Conservation (phyloP, 2,888 invertebrate genomes). For the Aethes cnicana region DNA sequence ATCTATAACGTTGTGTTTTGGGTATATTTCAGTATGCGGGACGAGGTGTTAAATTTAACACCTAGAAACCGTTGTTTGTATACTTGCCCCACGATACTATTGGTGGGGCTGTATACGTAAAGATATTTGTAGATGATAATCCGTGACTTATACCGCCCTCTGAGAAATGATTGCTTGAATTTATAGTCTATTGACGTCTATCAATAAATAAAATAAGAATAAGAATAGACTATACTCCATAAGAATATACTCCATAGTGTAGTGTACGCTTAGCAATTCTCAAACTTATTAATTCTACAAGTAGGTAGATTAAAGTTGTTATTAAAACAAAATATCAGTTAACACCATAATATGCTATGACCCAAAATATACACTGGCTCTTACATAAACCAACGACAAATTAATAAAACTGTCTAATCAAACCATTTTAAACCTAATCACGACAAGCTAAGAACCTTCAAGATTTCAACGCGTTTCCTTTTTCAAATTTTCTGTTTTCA, state of each 20-base stretch:
- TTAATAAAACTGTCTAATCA: too few relatives aligned
- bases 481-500: conserved; percentile 17
- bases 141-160: conserved; percentile 1
- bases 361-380: too few relatives aligned
- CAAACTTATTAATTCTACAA: too few relatives aligned
- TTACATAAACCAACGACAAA: too few relatives aligned
- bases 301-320: too few relatives aligned
- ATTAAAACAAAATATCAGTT: too few relatives aligned
- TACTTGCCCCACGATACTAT: conserved; percentile 52
- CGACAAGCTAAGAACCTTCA: neutral
- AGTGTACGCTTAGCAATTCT: too few relatives aligned
- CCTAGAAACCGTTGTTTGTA: conserved; percentile 61
- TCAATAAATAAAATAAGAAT: too few relatives aligned
- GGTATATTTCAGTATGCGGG: conserved; percentile 37
- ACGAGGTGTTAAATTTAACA: conserved; percentile 74
- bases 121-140: conserved; percentile 37
- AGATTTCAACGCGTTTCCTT: neutral
- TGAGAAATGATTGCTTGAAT: neutral
- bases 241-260: too few relatives aligned
- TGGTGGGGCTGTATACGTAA: conserved; percentile 55
- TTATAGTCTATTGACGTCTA: neutral
- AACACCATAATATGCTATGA: too few relatives aligned
- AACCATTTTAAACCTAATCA: neutral
- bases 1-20: conserved; percentile 16
- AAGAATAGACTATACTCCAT: too few relatives aligned